Evolutionary conservation across 1,140 invertebrate genomes (phyloP), one percentile per base, ranked within the genome.

Genomic region (Aphis craccivora): DNA sequence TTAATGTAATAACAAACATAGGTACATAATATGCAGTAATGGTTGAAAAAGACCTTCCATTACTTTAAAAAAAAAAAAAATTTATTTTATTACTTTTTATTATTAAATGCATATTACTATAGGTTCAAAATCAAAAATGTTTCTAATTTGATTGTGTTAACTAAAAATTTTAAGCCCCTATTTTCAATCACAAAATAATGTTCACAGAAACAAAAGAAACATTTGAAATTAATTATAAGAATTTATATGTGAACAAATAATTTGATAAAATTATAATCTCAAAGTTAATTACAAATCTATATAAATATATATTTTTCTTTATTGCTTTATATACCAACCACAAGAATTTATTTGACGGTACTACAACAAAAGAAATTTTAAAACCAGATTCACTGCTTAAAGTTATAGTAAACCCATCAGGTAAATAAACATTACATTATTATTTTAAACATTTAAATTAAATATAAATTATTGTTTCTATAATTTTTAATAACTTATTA

Each of bases 371-470:
- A 76, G 23, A 67, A 35, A 30, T 93, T n/a, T 91, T 94, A 30
- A 84, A 84, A 25, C 83, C 93, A 48, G 55, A 91, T 83, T 94
- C 90, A 55, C 23, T n/a, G 6, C 14, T 94, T 20, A 94, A 84
- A 83, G 93, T 60, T 8, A 35, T 83, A 94, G 37, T 90, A 37
- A 91, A 91, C 23, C 93, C 93, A 40, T 87, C 93, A 84, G 93
- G 93, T 94, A 94, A 93, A 76, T 40, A 6, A 67, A 90, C 35
- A 90, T 22, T 11, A 89, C 37, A 40, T 5, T 60, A 83, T 86
- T 53, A 84, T 86, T 55, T 48, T 40, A 60, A 55, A 90, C 4
- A 87, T 55, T 60, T 60, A 25, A 14, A 55, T 90, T 88, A 88
- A 40, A 23, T 45, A n/a, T 84, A 93, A 76, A n/a, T 37, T 35